Conservation (phyloP, 2,888 invertebrate species). For the Amiota minor region DNA sequence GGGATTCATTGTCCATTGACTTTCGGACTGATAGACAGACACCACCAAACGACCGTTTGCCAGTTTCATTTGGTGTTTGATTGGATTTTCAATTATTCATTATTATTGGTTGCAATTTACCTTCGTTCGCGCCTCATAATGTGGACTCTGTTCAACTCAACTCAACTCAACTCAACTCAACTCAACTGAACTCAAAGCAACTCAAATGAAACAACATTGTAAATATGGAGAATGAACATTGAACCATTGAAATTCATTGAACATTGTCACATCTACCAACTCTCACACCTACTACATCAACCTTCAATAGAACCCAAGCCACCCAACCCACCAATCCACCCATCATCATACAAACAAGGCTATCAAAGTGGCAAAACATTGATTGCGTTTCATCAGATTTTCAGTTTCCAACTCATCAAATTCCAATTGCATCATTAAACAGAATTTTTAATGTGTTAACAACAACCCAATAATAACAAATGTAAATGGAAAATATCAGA, state of each 20-base stretch:
- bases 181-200: neutral
- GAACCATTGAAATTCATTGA: neutral
- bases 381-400: conserved; percentile 52
- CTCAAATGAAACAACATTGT: conserved; percentile 9
- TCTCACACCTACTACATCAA: too few relatives aligned
- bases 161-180: too few relatives aligned
- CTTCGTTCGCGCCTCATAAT: conserved; percentile 38
- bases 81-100: conserved; percentile 74
- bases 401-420: conserved; percentile 66
- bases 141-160: neutral
- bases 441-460: conserved; percentile 63
- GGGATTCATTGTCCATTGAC: neutral
- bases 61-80: conserved; percentile 72
- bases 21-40: conserved; percentile 11
- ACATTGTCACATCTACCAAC: neutral
- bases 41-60: conserved; percentile 43
- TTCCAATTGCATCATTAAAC: conserved; percentile 69
- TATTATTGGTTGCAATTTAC: conserved; percentile 73
- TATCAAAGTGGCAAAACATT: conserved; percentile 48
- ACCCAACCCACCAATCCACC: neutral
- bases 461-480: neutral
- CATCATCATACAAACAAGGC: neutral
- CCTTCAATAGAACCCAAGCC: too few relatives aligned
- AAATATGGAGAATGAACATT: conserved; percentile 11
- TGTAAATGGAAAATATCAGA: too few relatives aligned